Evolutionary conservation across 2,888 invertebrate genomes (phyloP).

Genomic region (Eudemis profundana): DNA sequence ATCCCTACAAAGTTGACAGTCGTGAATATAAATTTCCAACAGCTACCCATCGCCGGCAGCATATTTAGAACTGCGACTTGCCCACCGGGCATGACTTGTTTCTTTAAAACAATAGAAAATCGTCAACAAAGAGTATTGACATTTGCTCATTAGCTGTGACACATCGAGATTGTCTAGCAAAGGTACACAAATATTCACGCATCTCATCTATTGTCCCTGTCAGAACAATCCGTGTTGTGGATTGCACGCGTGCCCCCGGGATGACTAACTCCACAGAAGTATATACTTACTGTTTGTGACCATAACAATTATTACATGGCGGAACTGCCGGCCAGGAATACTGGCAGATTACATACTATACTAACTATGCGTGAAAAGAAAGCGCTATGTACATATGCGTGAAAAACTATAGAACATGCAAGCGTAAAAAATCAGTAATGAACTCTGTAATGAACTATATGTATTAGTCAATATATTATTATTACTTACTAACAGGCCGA

Average conservation of each 20-base stretch:
- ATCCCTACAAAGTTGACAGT: too few species aligned
- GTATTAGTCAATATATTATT: too few species aligned
- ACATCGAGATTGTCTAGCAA: constrained; percentile 70
- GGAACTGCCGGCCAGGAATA: background rate
- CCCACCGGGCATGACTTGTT: constrained; percentile 13
- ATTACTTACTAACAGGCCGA: too few species aligned
- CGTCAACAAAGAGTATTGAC: constrained; percentile 29
- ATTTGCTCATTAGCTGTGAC: constrained; percentile 55
- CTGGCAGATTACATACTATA: background rate
- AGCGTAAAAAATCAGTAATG: too few species aligned
- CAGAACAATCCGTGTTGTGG: constrained; percentile 77
- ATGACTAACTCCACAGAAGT: constrained; percentile 61
- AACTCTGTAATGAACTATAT: too few species aligned
- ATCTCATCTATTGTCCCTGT: constrained; percentile 65
- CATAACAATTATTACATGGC: background rate
- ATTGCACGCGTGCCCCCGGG: constrained; percentile 59
- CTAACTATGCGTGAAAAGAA: too few species aligned
- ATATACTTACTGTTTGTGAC: background rate
- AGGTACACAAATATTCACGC: constrained; percentile 64
- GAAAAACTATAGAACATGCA: too few species aligned
- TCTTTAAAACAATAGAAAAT: constrained; percentile 27
- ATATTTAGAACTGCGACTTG: too few species aligned
- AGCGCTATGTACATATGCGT: too few species aligned
- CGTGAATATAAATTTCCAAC: too few species aligned
- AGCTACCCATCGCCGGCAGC: too few species aligned